Evolutionary conservation across 2,113 vertebrate genomes (phyloP).

Genomic region (Phaethornis superciliosus): DNA sequence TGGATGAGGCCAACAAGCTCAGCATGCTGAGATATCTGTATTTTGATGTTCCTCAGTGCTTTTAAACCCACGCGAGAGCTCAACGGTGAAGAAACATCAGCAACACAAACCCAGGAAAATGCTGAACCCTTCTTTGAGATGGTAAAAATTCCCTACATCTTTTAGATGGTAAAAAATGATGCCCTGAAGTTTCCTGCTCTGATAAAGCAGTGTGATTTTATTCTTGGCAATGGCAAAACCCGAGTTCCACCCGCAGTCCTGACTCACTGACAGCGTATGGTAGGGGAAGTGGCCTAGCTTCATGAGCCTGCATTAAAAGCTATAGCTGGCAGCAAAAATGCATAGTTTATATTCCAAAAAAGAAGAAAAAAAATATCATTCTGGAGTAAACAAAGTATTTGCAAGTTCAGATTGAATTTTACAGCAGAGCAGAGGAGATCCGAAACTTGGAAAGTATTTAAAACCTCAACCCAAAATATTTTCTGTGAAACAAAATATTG

Average conservation of each 20-base stretch:
- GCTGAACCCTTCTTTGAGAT: background rate
- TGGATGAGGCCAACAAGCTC: background rate
- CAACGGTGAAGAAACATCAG: background rate
- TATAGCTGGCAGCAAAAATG: constrained; percentile 49
- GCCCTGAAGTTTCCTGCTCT: constrained; percentile 18
- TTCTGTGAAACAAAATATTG: constrained; percentile 14
- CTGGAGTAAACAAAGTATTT: constrained; percentile 57
- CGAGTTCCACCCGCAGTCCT: constrained; percentile 52
- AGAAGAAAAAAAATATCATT: background rate
- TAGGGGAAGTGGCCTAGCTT: constrained; percentile 49
- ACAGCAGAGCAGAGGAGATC: constrained; percentile 6
- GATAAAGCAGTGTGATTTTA: background rate
- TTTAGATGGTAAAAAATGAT: background rate
- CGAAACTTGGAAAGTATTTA: constrained; percentile 26
- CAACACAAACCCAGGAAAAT: background rate
- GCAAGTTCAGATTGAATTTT: constrained; percentile 45
- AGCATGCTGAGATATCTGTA: background rate
- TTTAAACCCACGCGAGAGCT: background rate
- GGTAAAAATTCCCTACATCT: background rate
- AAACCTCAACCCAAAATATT: constrained; percentile 41
- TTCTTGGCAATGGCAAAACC: constrained; percentile 39
- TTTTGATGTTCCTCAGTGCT: background rate
- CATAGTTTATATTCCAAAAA: background rate
- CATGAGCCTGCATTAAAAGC: constrained; percentile 14
- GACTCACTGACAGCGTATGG: constrained; percentile 52